These are phyloP conservation scores for Acanthopleura granulata DNA, from an alignment of 2,888 invertebrate species.

Conservation along the genomic window DNA sequence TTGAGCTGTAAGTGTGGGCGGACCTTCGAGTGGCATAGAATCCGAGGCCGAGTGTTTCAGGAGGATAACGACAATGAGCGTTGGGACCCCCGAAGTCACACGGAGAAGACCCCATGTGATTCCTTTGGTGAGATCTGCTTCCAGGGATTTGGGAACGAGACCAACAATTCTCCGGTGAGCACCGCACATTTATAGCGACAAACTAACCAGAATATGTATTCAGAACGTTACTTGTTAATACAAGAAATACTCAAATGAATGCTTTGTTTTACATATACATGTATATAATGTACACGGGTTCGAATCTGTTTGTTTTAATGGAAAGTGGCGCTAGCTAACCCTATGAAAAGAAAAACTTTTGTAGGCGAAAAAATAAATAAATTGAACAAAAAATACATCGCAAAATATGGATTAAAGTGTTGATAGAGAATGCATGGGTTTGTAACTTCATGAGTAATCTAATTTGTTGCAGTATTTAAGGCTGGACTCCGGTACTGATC, in stretches of 20 bases:
- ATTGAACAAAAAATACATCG: too few relatives aligned
- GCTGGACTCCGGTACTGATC: constrained; percentile 42
- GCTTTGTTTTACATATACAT: too few relatives aligned
- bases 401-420: neutral
- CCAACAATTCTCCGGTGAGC: constrained; percentile 57
- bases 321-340: too few relatives aligned
- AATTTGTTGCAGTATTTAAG: constrained; percentile 54
- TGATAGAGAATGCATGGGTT: neutral
- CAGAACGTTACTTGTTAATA: too few relatives aligned
- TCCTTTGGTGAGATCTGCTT: constrained; percentile 62
- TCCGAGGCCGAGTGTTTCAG: neutral
- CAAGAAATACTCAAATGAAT: too few relatives aligned
- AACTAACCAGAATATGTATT: too few relatives aligned
- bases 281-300: too few relatives aligned
- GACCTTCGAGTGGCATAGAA: constrained; percentile 15
- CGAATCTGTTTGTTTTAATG: too few relatives aligned
- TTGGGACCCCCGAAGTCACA: neutral
- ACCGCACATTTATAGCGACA: neutral
- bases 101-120: constrained; percentile 36
- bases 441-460: neutral
- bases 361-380: too few relatives aligned
- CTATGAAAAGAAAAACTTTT: too few relatives aligned
- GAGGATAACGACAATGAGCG: neutral
- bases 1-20: constrained; percentile 5
- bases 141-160: constrained; percentile 62